A percentile compares a stretch with the other conserved stretches of the same genome.
phyloP scores from a whole-genome alignment of 2,113 vertebrate genomes.

The Miniopterus natalensis region DNA sequence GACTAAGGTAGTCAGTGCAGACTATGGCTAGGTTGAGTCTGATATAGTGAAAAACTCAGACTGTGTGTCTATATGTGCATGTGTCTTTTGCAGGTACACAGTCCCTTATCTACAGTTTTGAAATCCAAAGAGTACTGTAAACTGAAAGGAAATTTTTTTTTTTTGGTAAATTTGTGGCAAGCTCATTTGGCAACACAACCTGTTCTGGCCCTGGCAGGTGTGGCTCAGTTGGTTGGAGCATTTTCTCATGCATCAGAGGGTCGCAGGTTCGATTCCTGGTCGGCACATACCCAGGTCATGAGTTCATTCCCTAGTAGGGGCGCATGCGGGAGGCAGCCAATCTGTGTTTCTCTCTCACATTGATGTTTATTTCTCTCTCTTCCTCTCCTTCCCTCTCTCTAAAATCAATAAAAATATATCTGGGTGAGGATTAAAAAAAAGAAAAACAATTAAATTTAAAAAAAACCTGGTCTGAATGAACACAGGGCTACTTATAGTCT shows the following conservation, averaged over 20 bases:
- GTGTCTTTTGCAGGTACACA: not conserved
- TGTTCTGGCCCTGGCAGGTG: not conserved
- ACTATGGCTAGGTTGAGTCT: not conserved
- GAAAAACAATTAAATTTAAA: not conserved
- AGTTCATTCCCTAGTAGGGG: not conserved
- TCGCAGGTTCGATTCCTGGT: not conserved
- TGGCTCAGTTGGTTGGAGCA: not conserved
- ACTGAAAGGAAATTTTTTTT: not conserved
- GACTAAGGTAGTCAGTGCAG: not conserved
- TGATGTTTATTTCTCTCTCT: not conserved
- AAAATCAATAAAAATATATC: not conserved
- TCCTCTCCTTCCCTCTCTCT: not conserved
- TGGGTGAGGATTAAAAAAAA: not conserved
- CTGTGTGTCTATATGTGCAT: not conserved
- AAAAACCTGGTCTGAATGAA: not conserved
- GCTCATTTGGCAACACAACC: slow-evolving; percentile 49
- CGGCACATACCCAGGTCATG: not conserved
- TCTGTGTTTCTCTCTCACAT: not conserved
- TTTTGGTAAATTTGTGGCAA: slow-evolving; percentile 3
- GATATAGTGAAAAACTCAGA: not conserved
- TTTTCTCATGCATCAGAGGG: not conserved
- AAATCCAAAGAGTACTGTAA: slow-evolving; percentile 54
- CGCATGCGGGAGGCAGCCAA: not conserved
- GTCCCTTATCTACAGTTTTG: not conserved
- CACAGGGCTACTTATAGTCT: not conserved